Conservation (phyloP, 2,797 vertebrate species). For the Pseudocheirus occidentalis region DNA sequence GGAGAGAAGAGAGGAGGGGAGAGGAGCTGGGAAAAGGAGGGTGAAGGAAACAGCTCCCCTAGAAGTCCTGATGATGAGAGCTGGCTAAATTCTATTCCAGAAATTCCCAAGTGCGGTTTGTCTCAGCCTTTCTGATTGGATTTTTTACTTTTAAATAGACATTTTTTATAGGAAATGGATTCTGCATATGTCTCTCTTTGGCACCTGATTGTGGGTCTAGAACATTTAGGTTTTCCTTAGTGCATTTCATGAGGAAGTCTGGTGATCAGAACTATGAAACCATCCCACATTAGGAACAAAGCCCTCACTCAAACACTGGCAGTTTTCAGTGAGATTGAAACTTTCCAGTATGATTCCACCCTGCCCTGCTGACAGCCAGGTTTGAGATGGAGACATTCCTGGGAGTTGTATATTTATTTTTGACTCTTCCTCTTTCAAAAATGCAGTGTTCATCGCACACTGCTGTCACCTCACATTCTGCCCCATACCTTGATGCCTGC, state of each 20-base stretch:
- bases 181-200: neutral
- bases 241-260: conserved; percentile 56
- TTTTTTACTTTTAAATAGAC: conserved; percentile 21
- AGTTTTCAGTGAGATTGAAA: conserved; percentile 40
- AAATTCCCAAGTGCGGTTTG: conserved; percentile 5
- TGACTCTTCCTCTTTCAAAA: neutral
- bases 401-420: neutral
- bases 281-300: conserved; percentile 9
- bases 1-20: neutral
- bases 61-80: neutral
- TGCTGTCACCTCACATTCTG: conserved; percentile 34
- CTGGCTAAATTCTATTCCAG: neutral
- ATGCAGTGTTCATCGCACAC: neutral
- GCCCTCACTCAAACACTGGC: conserved; percentile 49
- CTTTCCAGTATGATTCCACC: conserved; percentile 30
- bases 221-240: conserved; percentile 40
- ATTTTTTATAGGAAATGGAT: conserved; percentile 32
- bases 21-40: neutral
- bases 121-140: conserved; percentile 24
- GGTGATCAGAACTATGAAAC: conserved; percentile 55
- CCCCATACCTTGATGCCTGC: neutral
- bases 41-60: neutral
- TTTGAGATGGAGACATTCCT: neutral
- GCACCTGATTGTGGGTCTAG: neutral
- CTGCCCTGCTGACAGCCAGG: neutral